These are phyloP conservation scores for Diadophis punctatus DNA, from an alignment of 2,113 vertebrate species.

Conservation along the genomic window DNA sequence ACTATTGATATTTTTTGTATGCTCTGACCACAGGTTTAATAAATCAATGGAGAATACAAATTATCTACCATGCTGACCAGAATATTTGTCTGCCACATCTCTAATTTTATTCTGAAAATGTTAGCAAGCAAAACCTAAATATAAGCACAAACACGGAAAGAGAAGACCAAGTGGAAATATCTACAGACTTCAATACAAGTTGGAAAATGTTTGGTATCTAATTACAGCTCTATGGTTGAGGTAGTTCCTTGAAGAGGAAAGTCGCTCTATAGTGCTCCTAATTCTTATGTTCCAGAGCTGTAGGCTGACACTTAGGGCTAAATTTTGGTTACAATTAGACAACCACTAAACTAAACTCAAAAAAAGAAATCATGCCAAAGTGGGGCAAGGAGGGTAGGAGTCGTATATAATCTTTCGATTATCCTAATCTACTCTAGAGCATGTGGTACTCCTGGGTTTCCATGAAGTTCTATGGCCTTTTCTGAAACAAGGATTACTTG, in stretches of 20 bases:
- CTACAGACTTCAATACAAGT: not conserved
- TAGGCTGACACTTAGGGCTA: not conserved
- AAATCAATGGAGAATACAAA: not conserved
- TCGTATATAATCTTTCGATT: not conserved
- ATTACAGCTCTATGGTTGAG: not conserved
- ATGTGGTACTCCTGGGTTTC: not conserved
- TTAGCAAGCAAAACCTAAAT: not conserved
- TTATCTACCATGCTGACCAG: fast-evolving
- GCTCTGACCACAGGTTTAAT: not conserved
- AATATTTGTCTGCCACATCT: not conserved
- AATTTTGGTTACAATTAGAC: not conserved
- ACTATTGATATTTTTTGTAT: not conserved
- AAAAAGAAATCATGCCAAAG: not conserved
- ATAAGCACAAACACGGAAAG: not conserved
- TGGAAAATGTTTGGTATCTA: not conserved
- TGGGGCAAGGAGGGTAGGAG: not conserved
- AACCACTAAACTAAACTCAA: not conserved
- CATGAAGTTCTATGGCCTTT: not conserved
- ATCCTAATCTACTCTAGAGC: not conserved
- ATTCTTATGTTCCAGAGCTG: not conserved
- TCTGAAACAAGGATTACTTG: not conserved
- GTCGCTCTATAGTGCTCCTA: not conserved
- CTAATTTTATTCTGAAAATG: not conserved
- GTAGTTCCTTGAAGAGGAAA: not conserved
- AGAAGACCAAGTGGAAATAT: not conserved